phyloP scores from a whole-genome alignment of 2,113 vertebrate genomes.

The Micromys minutus region DNA sequence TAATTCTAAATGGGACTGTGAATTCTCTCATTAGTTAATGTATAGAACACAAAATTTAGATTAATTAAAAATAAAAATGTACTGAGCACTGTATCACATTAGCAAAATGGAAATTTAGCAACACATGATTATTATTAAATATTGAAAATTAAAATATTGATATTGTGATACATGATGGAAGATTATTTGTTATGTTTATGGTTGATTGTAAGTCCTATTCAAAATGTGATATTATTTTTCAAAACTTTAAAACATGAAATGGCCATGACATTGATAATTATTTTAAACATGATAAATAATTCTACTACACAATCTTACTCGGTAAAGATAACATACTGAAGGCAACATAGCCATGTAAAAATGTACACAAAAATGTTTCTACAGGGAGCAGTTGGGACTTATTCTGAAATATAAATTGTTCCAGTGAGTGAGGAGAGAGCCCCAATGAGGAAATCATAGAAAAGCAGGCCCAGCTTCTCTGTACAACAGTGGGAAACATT shows the following conservation, averaged over 20 bases:
- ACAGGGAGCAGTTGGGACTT: neutral
- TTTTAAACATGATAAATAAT: constrained; percentile 66
- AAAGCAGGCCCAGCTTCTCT: constrained; percentile 46
- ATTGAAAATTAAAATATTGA: neutral
- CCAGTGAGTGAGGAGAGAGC: neutral
- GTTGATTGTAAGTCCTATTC: neutral
- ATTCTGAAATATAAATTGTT: constrained; percentile 58
- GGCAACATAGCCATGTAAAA: constrained; percentile 47
- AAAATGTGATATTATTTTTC: constrained; percentile 35
- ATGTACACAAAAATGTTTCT: constrained; percentile 44
- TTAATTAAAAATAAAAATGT: constrained; percentile 12
- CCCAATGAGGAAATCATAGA: constrained; percentile 24
- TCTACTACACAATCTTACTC: constrained; percentile 36
- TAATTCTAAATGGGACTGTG: constrained; percentile 11
- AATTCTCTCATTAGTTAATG: constrained; percentile 16
- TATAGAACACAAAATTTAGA: neutral
- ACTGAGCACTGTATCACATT: neutral
- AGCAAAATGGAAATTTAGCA: neutral
- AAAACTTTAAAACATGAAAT: constrained; percentile 5
- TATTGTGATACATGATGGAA: neutral
- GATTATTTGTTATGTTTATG: neutral
- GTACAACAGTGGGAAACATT: constrained; percentile 57
- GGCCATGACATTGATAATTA: constrained; percentile 6
- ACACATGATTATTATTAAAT: neutral
- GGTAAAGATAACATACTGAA: constrained; percentile 53